Conservation (phyloP, 2,888 invertebrate genomes). For the Eilema griseolum region DNA sequence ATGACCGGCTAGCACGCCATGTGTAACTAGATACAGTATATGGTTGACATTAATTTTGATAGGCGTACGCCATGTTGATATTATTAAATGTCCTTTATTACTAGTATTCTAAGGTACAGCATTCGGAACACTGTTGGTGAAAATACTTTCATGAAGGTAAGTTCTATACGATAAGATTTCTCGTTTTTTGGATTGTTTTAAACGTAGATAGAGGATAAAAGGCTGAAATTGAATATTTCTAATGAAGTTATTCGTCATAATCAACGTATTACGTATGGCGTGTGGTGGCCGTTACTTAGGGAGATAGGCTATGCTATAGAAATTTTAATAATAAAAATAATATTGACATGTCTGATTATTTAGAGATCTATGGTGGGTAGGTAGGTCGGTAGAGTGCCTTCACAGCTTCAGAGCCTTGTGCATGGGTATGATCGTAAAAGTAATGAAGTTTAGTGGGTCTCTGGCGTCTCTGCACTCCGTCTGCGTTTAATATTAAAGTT, state of each 20-base stretch:
- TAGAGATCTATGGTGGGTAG: background rate
- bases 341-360: no score
- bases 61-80: constrained; percentile 8
- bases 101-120: constrained; percentile 23
- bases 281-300: no score
- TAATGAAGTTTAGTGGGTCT: background rate
- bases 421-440: background rate
- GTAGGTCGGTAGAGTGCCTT: background rate
- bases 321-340: no score
- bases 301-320: no score
- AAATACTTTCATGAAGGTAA: background rate
- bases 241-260: background rate
- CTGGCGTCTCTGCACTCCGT: background rate
- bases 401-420: background rate
- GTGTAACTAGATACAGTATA: constrained; percentile 5
- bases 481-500: constrained; percentile 1
- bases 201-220: background rate
- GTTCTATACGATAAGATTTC: background rate
- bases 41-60: constrained; percentile 20
- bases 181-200: background rate
- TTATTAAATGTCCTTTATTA: constrained; percentile 18
- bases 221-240: background rate
- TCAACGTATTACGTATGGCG: background rate
- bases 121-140: background rate
- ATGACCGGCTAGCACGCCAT: constrained; percentile 6